Evolutionary conservation across 1,140 invertebrate species (phyloP).

Genomic region (Gryon sp.): DNA sequence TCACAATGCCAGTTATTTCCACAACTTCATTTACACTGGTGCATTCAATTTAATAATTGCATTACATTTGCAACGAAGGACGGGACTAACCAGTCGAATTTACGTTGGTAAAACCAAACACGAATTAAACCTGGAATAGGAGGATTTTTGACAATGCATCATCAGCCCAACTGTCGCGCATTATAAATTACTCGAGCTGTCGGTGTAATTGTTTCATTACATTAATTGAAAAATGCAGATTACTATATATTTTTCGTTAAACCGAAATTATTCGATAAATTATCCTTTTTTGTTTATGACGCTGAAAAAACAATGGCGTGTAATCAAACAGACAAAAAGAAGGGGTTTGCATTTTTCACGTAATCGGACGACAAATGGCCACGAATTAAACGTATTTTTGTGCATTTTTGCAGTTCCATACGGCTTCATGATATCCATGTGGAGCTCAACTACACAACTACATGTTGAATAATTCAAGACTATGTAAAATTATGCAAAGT

Average conservation of each 20-base stretch:
- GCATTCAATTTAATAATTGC: constrained; percentile 57
- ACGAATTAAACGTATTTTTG: constrained; percentile 11
- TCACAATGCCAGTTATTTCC: constrained; percentile 47
- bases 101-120: constrained; percentile 36
- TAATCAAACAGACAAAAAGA: no score
- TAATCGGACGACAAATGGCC: not conserved
- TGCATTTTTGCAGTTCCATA: constrained; percentile 10
- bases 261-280: constrained; percentile 11
- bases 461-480: constrained; percentile 27
- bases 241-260: no score
- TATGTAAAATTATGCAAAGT: constrained; percentile 33
- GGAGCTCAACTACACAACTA: constrained; percentile 15
- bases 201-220: constrained; percentile 29
- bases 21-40: constrained; percentile 53
- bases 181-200: constrained; percentile 27
- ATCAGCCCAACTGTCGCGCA: constrained; percentile 5
- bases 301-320: not conserved
- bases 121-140: constrained; percentile 26
- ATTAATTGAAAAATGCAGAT: constrained; percentile 35
- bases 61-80: constrained; percentile 43
- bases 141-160: constrained; percentile 51
- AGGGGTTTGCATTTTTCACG: not conserved
- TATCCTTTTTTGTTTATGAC: constrained; percentile 1
- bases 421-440: not conserved
- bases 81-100: constrained; percentile 36